These are phyloP conservation scores for Cydia pomonella DNA, from an alignment of 1,140 invertebrate species.

Conservation along the genomic window DNA sequence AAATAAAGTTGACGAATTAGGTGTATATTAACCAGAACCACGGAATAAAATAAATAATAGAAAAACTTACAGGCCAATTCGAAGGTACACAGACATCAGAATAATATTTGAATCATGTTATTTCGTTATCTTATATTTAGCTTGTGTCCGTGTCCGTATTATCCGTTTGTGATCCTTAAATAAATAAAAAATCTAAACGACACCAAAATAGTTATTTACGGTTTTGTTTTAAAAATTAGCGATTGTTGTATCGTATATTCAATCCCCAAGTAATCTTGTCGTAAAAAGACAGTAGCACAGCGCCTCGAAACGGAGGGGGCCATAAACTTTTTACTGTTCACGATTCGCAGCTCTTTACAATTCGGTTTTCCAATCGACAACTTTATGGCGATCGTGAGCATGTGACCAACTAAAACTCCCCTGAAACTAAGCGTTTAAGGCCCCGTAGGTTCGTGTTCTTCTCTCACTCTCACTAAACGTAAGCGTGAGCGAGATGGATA, in stretches of 20 bases:
- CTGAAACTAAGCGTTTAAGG: conserved; percentile 37
- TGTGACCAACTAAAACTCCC: conserved; percentile 47
- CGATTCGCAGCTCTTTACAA: conserved; percentile 54
- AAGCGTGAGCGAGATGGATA: too few relatives aligned
- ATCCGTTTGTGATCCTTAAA: too few relatives aligned
- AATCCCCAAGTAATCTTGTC: conserved; percentile 45
- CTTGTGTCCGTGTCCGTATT: too few relatives aligned
- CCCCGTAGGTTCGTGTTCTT: too few relatives aligned
- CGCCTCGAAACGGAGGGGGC: conserved; percentile 36
- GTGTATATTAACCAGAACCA: too few relatives aligned
- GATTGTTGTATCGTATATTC: conserved; percentile 45
- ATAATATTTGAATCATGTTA: too few relatives aligned
- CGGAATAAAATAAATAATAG: too few relatives aligned
- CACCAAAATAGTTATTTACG: background rate
- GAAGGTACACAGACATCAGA: too few relatives aligned
- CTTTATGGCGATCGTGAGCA: conserved; percentile 48
- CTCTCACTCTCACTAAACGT: too few relatives aligned
- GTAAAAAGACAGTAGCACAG: conserved; percentile 42
- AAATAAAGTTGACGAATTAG: too few relatives aligned
- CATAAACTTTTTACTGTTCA: conserved; percentile 70
- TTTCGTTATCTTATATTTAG: too few relatives aligned
- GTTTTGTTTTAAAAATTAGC: conserved; percentile 5
- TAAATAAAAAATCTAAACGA: background rate
- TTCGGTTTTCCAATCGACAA: conserved; percentile 62
- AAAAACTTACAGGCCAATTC: too few relatives aligned